Conservation (phyloP, 2,797 vertebrate species). For the Hemitrygon akajei region DNA sequence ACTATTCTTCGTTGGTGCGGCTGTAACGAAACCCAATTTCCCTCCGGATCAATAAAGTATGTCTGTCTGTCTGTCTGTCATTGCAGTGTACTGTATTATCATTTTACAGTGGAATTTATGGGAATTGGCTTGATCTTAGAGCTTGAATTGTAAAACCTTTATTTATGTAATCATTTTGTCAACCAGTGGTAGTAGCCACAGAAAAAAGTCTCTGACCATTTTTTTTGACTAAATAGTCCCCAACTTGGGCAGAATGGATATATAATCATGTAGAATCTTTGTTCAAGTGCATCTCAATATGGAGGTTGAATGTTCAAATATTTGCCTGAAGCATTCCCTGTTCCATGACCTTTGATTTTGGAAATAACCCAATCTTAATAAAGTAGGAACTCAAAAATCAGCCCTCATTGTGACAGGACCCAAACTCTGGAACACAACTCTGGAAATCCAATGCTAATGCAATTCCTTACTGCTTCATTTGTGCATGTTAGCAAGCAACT, state of each 20-base stretch:
- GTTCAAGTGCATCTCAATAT: neutral
- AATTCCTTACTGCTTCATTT: neutral
- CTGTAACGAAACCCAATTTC: too few species aligned
- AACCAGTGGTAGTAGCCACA: neutral
- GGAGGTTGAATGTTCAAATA: neutral
- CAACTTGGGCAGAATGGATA: neutral
- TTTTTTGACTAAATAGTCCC: neutral
- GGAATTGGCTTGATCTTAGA: neutral
- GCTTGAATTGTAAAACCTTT: neutral
- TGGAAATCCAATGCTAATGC: neutral
- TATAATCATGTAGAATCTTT: neutral
- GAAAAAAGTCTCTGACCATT: neutral
- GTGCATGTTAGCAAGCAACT: slow-evolving; percentile 22
- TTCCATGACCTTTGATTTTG: neutral
- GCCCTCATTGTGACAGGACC: neutral
- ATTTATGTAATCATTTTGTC: neutral
- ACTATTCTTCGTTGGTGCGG: too few species aligned
- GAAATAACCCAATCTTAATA: neutral
- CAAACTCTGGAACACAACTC: neutral
- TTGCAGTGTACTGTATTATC: neutral
- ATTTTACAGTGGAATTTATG: neutral
- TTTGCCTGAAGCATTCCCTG: neutral
- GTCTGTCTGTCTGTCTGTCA: too few species aligned
- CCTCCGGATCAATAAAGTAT: too few species aligned
- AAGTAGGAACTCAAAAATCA: neutral